Base-by-base conservation (phyloP, 2,113 vertebrate genomes). In the Megalops atlanticus region DNA sequence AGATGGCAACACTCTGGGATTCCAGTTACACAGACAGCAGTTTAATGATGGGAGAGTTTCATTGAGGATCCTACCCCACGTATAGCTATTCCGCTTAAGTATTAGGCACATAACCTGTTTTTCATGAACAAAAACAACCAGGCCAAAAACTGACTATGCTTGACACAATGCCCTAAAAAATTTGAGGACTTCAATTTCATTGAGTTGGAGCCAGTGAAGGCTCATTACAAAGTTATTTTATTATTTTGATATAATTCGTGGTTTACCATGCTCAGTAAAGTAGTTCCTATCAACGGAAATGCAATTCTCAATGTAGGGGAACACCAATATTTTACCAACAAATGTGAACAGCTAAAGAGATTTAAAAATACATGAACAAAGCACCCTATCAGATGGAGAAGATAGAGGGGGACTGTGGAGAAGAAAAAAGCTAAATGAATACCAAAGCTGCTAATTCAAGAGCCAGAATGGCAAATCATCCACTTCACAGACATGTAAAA, bases 1-100 rank as follows among this genome's bases (percentile, higher is more conserved):
- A 69, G 54, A 40, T 11, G 43, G 6, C 31, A 72, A 11, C n/a
- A 6, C 72, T 16, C 8, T 6, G 27, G 54, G 36, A 16, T 27
- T 79, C 31, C 58, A 21, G 77, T 16, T 77, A 16, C 38, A 24
- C 68, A 71, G 8, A 71, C 40, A 15, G 27, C 77, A 79, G 8
- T 3, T 8, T 49, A 68, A 68, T 31, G 41, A 36, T 72, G 41
- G 41, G 18, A 43, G 1, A 24, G 75, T 84, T 85, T 90, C 83
- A 84, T 89, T 87, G 73, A 85, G 68, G 87, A 91, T 91, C 89
- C 45, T 16, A 21, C 36, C 16, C 33, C 31, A 24, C n/a, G 8
- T 35, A 27, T 16, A 69, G 77, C 58, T 16, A 79, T 47, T 40
- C 40, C 45, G 12, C 8, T 45, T 79, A 8, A 38, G 14, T 18